phyloP scores from a whole-genome alignment of 2,888 invertebrate species.

The Thymelicus sylvestris region DNA sequence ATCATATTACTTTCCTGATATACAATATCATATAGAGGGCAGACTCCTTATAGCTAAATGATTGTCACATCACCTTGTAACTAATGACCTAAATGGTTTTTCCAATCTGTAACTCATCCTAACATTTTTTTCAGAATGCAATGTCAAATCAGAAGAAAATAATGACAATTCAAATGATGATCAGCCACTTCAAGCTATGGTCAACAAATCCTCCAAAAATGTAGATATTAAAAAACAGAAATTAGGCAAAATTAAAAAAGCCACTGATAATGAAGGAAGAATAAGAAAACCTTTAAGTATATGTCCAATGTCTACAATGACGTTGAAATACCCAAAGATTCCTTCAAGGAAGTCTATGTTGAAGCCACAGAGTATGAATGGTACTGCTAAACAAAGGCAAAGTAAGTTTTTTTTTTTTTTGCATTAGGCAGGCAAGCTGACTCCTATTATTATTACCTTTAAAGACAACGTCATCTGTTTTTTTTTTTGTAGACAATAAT shows the following conservation, averaged over 20 bases:
- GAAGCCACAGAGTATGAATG: neutral
- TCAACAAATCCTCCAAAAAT: slow-evolving; percentile 2
- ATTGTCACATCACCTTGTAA: too few species aligned
- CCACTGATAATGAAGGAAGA: neutral
- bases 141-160: slow-evolving; percentile 48
- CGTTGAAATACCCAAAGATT: neutral
- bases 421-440: too few species aligned
- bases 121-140: slow-evolving; percentile 45
- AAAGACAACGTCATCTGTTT: too few species aligned
- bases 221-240: neutral
- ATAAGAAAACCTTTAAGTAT: slow-evolving; percentile 4
- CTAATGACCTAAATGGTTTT: neutral
- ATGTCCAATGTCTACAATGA: neutral
- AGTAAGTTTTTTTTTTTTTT: slow-evolving; percentile 44
- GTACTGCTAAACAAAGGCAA: slow-evolving; percentile 21
- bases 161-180: slow-evolving; percentile 58
- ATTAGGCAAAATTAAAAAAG: neutral
- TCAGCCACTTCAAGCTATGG: slow-evolving; percentile 50
- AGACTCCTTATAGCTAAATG: too few species aligned
- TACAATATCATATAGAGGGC: too few species aligned
- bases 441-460: too few species aligned
- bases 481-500: too few species aligned
- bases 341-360: neutral
- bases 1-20: too few species aligned
- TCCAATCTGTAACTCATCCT: neutral